phyloP scores from a whole-genome alignment of 2,888 invertebrate genomes.

The Stegana nigrithorax region DNA sequence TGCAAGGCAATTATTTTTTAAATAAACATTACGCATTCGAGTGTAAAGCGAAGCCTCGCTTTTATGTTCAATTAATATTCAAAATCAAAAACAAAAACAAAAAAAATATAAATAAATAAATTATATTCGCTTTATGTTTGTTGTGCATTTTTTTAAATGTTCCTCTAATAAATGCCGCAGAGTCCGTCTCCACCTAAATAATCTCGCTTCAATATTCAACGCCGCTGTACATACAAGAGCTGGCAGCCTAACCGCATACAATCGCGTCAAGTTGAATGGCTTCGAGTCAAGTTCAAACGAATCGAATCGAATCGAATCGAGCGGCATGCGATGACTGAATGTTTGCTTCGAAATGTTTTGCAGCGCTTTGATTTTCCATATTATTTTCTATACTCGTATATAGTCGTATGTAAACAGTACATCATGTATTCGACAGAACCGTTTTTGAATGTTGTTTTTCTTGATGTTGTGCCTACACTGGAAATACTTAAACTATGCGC shows the following conservation, averaged over 20 bases:
- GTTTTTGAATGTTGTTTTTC: not conserved
- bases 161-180: not conserved
- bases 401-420: too few relatives aligned
- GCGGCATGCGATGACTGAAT: not conserved
- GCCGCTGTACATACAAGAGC: constrained; percentile 1
- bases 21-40: too few relatives aligned
- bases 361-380: not conserved
- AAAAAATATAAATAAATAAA: too few relatives aligned
- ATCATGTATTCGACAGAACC: too few relatives aligned
- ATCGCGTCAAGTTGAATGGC: too few relatives aligned
- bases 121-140: not conserved
- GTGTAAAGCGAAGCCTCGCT: too few relatives aligned
- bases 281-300: too few relatives aligned
- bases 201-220: not conserved
- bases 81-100: constrained; percentile 14
- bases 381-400: not conserved
- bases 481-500: not conserved
- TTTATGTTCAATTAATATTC: not conserved
- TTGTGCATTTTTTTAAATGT: constrained; percentile 7
- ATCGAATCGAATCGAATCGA: too few relatives aligned
- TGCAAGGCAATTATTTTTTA: too few relatives aligned
- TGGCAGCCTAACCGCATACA: too few relatives aligned
- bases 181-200: not conserved
- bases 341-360: not conserved
- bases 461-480: not conserved